A percentile compares a stretch with the other conserved stretches of the same genome.
These are phyloP conservation scores for Drosophila robusta DNA, from an alignment of 2,888 invertebrate genomes.

Conservation along the genomic window DNA sequence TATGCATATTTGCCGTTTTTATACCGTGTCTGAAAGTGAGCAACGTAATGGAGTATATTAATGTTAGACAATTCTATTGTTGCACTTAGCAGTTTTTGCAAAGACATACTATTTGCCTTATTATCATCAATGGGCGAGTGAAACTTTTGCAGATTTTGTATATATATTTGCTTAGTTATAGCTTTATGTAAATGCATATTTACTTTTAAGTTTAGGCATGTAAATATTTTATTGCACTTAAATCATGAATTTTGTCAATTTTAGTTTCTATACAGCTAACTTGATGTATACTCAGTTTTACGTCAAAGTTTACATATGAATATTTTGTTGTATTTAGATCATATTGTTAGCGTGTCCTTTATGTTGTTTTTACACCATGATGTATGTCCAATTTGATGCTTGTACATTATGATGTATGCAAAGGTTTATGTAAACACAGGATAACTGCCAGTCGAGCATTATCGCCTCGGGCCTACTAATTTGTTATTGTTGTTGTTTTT, in stretches of 20 bases:
- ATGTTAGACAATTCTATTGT: too few species aligned
- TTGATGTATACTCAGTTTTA: not conserved
- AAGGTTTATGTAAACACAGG: slow-evolving; percentile 1
- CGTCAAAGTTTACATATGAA: not conserved
- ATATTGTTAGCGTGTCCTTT: too few species aligned
- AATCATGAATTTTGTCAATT: not conserved
- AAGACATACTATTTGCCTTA: too few species aligned
- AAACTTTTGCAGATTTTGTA: too few species aligned
- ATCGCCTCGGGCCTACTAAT: not conserved
- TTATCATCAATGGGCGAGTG: too few species aligned
- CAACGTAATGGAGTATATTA: not conserved
- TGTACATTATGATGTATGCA: not conserved
- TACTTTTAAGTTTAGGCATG: not conserved
- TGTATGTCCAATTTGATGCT: not conserved
- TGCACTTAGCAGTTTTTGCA: too few species aligned
- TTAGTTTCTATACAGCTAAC: not conserved
- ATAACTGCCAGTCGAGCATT: slow-evolving; percentile 1
- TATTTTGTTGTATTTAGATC: too few species aligned
- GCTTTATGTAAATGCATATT: not conserved
- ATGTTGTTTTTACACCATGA: not conserved
- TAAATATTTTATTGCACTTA: not conserved
- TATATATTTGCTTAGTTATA: too few species aligned
- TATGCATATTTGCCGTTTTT: slow-evolving; percentile 26
- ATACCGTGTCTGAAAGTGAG: slow-evolving; percentile 4
- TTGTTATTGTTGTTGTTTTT: slow-evolving; percentile 6